Conservation (phyloP, 2,888 invertebrate genomes). For the Melieria omissa region DNA sequence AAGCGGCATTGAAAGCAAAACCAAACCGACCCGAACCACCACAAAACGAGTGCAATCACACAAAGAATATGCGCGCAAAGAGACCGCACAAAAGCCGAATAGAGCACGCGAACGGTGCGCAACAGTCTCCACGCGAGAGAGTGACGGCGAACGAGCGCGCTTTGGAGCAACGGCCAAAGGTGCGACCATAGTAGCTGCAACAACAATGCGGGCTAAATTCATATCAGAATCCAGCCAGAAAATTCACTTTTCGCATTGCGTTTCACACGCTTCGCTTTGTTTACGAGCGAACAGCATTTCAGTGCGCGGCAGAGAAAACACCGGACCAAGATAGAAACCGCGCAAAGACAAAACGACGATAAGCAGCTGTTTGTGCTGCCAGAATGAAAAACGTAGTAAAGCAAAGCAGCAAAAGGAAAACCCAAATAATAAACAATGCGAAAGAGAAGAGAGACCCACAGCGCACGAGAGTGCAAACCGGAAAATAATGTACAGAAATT, state of each 20-base stretch:
- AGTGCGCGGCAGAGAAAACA: neutral
- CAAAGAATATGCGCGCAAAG: neutral
- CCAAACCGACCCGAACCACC: too few species aligned
- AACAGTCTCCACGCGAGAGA: neutral
- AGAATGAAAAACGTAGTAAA: neutral
- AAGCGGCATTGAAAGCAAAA: too few species aligned
- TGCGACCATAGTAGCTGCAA: too few species aligned
- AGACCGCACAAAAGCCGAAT: too few species aligned
- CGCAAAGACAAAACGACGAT: slow-evolving; percentile 12
- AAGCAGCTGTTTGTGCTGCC: slow-evolving; percentile 29
- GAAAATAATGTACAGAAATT: slow-evolving; percentile 11
- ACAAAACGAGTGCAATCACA: neutral
- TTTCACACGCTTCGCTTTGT: slow-evolving; percentile 15
- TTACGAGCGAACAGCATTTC: neutral
- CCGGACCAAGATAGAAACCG: neutral
- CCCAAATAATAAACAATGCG: neutral
- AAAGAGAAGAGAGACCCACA: neutral
- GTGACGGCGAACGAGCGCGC: neutral
- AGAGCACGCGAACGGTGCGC: too few species aligned
- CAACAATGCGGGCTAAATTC: too few species aligned
- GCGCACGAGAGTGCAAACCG: neutral
- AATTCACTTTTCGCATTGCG: neutral
- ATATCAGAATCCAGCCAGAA: too few species aligned
- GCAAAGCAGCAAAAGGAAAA: neutral
- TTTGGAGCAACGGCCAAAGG: too few species aligned